A percentile compares a stretch with the other conserved stretches of the same genome.
Conservation (phyloP, 2,888 invertebrate species). For the Neria commutata region DNA sequence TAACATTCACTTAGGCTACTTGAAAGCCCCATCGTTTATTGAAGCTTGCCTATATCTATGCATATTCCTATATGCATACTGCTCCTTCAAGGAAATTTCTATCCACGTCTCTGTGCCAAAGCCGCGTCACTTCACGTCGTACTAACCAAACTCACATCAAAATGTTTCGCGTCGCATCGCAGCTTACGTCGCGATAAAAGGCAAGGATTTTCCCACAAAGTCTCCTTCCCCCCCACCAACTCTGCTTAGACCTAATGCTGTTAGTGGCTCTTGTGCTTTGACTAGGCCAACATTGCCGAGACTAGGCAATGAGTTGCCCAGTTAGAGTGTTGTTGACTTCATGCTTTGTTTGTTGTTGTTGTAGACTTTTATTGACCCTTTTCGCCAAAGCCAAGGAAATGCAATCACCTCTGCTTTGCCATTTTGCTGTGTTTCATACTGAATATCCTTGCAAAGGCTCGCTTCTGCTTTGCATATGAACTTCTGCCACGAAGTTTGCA, state of each 20-base stretch:
- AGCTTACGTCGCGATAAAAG: conserved; percentile 49
- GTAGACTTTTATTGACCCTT: conserved; percentile 39
- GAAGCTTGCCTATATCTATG: no score
- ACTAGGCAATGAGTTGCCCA: conserved; percentile 31
- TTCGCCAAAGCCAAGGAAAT: conserved; percentile 58
- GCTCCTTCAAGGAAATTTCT: no score
- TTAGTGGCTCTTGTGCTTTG: not conserved
- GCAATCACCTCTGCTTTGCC: conserved; percentile 33
- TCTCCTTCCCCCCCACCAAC: not conserved
- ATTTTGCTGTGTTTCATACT: not conserved
- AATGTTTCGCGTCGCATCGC: no score
- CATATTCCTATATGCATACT: no score
- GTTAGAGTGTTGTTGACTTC: conserved; percentile 50
- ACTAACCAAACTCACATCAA: not conserved
- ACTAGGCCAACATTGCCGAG: not conserved
- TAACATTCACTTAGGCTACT: no score
- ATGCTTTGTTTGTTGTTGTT: conserved; percentile 19
- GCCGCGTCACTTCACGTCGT: not conserved
- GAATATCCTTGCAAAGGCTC: not conserved
- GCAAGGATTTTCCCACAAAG: conserved; percentile 49
- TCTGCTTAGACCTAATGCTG: no score
- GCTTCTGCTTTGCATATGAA: no score
- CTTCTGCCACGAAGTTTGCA: no score
- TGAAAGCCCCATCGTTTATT: no score
- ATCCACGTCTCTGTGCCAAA: no score